phyloP scores from a whole-genome alignment of 2,888 invertebrate genomes.

The Hydriomena furcata region DNA sequence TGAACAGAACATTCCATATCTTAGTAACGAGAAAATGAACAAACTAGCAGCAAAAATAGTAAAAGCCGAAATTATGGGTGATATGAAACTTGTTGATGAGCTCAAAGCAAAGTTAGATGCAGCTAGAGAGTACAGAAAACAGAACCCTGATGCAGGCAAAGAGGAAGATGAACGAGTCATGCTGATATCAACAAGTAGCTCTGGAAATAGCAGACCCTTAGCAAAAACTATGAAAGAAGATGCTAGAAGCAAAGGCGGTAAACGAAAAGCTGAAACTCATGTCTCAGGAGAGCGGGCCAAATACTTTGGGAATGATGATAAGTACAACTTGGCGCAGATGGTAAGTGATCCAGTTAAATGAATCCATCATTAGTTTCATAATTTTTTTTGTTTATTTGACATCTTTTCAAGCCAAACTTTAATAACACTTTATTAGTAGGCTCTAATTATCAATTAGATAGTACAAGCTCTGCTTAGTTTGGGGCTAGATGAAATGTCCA shows the following conservation, averaged over 20 bases:
- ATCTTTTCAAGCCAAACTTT: too few species aligned
- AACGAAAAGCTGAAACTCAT: conserved; percentile 88
- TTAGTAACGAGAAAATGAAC: conserved; percentile 94
- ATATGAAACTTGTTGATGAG: conserved; percentile 86
- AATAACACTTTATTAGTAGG: too few species aligned
- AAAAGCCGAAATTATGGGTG: conserved; percentile 97
- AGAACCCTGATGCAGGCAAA: conserved; percentile 60
- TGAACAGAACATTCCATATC: conserved; percentile 52
- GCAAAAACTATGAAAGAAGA: conserved; percentile 66
- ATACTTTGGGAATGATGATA: conserved; percentile 96
- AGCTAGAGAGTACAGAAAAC: conserved; percentile 83
- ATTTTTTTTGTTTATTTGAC: too few species aligned
- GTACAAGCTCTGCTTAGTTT: too few species aligned
- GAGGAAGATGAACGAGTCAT: conserved; percentile 81
- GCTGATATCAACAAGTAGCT: conserved; percentile 86
- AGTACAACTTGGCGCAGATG: conserved; percentile 92
- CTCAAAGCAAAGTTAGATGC: conserved; percentile 89
- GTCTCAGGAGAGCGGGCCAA: conserved; percentile 88
- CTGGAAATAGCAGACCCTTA: conserved; percentile 88
- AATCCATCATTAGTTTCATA: too few species aligned
- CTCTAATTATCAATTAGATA: too few species aligned
- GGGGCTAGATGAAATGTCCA: too few species aligned
- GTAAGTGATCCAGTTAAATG: conserved; percentile 64
- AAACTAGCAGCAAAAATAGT: conserved; percentile 94
- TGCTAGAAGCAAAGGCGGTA: conserved; percentile 69